Percentiles rank a stretch among this genome's conserved stretches.
phyloP scores from a whole-genome alignment of 1,140 invertebrate species.

The Diorhabda carinulata region DNA sequence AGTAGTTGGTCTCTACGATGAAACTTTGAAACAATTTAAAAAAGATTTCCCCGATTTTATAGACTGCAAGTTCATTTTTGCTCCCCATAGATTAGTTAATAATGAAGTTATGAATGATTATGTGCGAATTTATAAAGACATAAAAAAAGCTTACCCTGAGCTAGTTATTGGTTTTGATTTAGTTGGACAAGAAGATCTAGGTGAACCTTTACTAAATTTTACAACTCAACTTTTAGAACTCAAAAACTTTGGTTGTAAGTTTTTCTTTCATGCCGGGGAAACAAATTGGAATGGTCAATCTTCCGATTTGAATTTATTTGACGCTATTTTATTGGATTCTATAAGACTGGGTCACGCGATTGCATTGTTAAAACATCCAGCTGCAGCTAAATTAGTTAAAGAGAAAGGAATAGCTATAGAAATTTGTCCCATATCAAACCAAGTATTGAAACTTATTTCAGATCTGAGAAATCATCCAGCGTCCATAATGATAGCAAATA shows the following conservation, averaged over 20 bases:
- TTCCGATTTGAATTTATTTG: conserved; percentile 62
- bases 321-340: conserved; percentile 65
- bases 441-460: conserved; percentile 68
- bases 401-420: conserved; percentile 69
- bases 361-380: conserved; percentile 72
- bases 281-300: conserved; percentile 65
- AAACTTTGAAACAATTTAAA: conserved; percentile 51
- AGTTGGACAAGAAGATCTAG: conserved; percentile 71
- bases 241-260: conserved; percentile 47
- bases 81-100: conserved; percentile 48
- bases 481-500: conserved; percentile 58
- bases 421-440: conserved; percentile 74
- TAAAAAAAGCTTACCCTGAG: conserved; percentile 50
- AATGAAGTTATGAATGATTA: conserved; percentile 38
- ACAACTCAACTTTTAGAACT: conserved; percentile 52
- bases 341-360: conserved; percentile 58
- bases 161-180: conserved; percentile 72
- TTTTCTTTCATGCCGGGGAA: conserved; percentile 75
- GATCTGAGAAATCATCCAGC: conserved; percentile 80
- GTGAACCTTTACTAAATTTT: conserved; percentile 58
- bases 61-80: conserved; percentile 62
- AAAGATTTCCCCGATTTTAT: conserved; percentile 58
- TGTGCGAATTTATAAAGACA: conserved; percentile 47
- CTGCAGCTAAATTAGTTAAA: conserved; percentile 57
- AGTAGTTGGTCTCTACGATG: conserved; percentile 49